Evolutionary conservation across 2,797 vertebrate genomes (phyloP).

Genomic region (Microhierax caerulescens): DNA sequence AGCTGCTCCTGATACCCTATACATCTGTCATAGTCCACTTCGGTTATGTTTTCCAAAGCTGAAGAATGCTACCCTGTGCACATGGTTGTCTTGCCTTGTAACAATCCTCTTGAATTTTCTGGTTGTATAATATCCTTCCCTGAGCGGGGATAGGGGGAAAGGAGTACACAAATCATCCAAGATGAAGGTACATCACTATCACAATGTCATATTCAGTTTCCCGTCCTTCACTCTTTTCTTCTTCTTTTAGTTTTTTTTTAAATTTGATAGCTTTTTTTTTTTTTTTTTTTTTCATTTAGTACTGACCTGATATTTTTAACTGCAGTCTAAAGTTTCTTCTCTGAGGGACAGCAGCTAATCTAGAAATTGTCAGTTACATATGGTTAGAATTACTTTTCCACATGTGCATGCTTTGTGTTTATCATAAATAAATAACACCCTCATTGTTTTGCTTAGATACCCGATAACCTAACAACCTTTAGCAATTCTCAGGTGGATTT

Average conservation of each 20-base stretch:
- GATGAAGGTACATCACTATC: neutral
- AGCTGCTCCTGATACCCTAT: accelerated
- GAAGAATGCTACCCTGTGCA: neutral
- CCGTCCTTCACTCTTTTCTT: neutral
- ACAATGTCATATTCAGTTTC: neutral
- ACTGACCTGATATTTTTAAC: neutral
- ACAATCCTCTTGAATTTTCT: neutral
- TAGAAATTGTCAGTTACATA: neutral
- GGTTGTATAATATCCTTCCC: neutral
- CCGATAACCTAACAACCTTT: neutral
- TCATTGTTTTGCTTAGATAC: neutral
- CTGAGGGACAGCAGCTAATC: neutral
- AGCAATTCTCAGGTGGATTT: neutral
- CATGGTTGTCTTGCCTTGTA: neutral
- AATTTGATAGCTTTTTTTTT: neutral
- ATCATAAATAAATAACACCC: neutral
- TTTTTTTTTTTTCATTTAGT: neutral
- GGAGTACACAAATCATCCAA: neutral
- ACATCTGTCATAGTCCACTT: neutral
- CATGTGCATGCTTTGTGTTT: neutral
- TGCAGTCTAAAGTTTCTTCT: neutral
- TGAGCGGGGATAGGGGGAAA: neutral
- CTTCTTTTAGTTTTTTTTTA: neutral
- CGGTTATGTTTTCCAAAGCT: neutral
- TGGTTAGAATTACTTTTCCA: neutral